Evolutionary conservation across 2,888 invertebrate species (phyloP).

Genomic region (Pasiphila rectangulata): DNA sequence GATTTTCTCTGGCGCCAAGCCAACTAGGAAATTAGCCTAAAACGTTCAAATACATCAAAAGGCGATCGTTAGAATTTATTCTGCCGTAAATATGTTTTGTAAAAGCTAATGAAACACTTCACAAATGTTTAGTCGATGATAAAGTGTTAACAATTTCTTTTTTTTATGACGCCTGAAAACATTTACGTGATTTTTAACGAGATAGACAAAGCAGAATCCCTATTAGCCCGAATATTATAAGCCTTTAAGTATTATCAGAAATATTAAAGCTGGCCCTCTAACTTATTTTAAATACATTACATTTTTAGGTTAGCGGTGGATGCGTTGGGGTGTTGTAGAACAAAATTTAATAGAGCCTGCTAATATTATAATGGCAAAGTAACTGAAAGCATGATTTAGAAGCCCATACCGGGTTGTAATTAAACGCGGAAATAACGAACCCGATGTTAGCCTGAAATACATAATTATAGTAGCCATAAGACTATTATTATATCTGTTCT

Average conservation of each 20-base stretch:
- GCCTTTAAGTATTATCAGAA: neutral
- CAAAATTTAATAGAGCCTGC: no score
- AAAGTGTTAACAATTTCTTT: constrained; percentile 7
- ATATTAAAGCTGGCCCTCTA: neutral
- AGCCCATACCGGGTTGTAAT: no score
- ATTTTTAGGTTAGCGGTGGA: no score
- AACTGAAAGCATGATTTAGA: no score
- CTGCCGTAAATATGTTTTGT: constrained; percentile 7
- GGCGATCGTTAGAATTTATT: constrained; percentile 6
- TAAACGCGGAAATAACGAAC: no score
- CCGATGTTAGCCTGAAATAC: no score
- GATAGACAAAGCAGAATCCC: neutral
- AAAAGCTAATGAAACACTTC: constrained; percentile 5
- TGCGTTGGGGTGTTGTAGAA: no score
- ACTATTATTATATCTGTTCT: no score
- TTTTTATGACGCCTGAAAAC: neutral
- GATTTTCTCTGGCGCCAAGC: constrained; percentile 10
- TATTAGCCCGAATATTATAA: no score
- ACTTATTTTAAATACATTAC: no score
- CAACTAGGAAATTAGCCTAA: constrained; percentile 15
- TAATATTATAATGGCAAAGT: no score
- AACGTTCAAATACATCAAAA: constrained; percentile 15
- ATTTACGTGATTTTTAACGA: neutral
- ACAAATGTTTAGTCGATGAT: constrained; percentile 3
- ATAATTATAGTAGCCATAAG: no score